Base-by-base conservation (phyloP, 2,888 invertebrate species). In the Atethmia centrago region DNA sequence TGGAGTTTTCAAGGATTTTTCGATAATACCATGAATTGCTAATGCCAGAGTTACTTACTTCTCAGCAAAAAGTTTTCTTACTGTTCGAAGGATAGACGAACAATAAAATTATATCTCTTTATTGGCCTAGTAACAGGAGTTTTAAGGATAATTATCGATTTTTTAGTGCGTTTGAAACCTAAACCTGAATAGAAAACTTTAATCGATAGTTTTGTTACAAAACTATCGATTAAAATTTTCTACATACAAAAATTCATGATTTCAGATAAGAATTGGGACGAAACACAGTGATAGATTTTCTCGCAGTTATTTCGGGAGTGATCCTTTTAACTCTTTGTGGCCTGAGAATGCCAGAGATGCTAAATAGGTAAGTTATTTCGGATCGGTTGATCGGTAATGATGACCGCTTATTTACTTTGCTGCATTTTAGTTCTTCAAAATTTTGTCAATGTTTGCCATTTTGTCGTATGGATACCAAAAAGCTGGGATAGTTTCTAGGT, bases 1-100 rank as follows among this genome's bases (percentile, higher is more conserved):
- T 31, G 10, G 19, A 67, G 56, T 76, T 82, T 62, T 85, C 85
- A 82, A 82, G 81, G 85, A 69, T 77, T 77, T 85, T 82, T 74
- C 49, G 56, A 71, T 85, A 77, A 65, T 71, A 82, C 71, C 77
- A 71, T 82, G 71, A 85, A 76, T 85, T 62, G 47, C 59, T 82
- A 84, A 84, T 76, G 47, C 31, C n/a, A 31, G 67, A 77, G 53
- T 56, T 75, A 74, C 28, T 55, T 55, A 55, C 16, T 76, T 55
- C 47, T 58, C 3, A 31, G 59, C 55, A 67, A 51, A 80, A 84
- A 75, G 28, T 74, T 80, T 61, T 19, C 21, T 70, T 61, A 53
- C 25, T 19, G 3, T 25, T 59, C n/a, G 42, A 51, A 72, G 62
- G 9, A 80, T 67, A 51, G 0, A 25, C 7, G 10, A 62, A 55